Conservation (phyloP, 2,888 invertebrate genomes). For the Acleris laterana region DNA sequence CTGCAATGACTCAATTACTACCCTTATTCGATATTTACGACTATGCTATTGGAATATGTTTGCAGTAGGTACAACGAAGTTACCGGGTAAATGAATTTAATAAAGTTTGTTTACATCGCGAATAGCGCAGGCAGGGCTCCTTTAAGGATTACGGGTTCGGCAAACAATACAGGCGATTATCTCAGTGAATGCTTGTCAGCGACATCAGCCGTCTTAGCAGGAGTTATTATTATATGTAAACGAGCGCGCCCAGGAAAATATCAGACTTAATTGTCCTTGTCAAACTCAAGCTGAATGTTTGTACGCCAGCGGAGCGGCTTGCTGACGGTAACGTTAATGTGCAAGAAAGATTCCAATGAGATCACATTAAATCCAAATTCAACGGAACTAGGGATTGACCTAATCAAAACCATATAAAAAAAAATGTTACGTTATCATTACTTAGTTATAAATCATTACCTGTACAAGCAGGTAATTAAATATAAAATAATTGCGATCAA, state of each 20-base stretch:
- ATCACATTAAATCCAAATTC: too few relatives aligned
- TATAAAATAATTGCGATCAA: too few relatives aligned
- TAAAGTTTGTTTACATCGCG: conserved; percentile 65
- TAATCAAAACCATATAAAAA: too few relatives aligned
- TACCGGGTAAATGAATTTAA: conserved; percentile 65
- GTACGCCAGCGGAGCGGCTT: conserved; percentile 19
- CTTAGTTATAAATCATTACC: too few relatives aligned
- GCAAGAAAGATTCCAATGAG: conserved; percentile 1
- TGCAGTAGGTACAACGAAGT: conserved; percentile 35
- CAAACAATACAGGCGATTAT: conserved; percentile 74
- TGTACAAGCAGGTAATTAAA: too few relatives aligned
- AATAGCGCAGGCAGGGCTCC: conserved; percentile 66
- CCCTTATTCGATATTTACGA: conserved; percentile 31
- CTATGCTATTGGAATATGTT: conserved; percentile 7
- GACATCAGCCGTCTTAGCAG: conserved; percentile 52
- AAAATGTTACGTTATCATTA: too few relatives aligned
- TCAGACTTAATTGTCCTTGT: conserved; percentile 58
- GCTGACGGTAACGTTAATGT: not conserved
- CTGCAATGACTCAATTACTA: conserved; percentile 36
- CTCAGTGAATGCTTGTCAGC: conserved; percentile 72
- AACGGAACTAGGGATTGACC: too few relatives aligned
- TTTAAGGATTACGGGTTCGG: conserved; percentile 70
- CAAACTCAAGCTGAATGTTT: conserved; percentile 56
- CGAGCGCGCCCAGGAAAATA: conserved; percentile 55
- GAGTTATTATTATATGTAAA: conserved; percentile 73